Conservation (phyloP, 2,797 vertebrate genomes). For the Coreius guichenoti region DNA sequence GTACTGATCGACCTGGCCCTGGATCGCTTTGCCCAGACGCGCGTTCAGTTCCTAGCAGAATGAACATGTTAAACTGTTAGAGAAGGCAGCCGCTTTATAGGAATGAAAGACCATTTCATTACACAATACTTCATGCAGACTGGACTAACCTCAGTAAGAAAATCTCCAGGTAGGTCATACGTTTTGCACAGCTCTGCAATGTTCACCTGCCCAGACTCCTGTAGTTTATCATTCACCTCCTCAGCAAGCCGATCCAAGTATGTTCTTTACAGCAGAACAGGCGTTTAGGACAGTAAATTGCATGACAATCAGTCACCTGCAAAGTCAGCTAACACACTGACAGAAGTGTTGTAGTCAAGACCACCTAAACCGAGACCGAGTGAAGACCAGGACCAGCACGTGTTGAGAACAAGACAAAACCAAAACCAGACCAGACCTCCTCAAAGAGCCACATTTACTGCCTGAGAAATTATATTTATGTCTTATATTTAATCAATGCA, state of each 20-base stretch:
- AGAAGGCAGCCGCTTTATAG: background rate
- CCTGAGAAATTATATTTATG: background rate
- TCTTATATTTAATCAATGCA: background rate
- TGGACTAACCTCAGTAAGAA: conserved; percentile 86
- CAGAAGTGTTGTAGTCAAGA: background rate
- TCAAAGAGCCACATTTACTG: background rate
- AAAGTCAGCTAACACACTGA: background rate
- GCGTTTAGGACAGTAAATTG: background rate
- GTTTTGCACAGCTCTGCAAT: conserved; percentile 93
- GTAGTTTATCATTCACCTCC: conserved; percentile 95
- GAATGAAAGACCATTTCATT: too few species aligned
- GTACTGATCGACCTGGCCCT: conserved; percentile 91
- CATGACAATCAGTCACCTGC: background rate
- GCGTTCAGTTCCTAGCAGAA: conserved; percentile 82
- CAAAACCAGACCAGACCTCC: background rate
- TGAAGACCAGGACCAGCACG: background rate
- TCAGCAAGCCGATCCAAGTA: conserved; percentile 92
- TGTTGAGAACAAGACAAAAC: too few species aligned
- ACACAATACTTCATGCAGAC: background rate
- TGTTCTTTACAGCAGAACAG: conserved; percentile 69
- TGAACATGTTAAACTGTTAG: background rate
- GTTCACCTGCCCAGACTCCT: conserved; percentile 90
- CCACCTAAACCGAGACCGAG: background rate
- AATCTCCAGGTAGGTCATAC: conserved; percentile 93
- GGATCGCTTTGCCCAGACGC: conserved; percentile 87